Conservation (phyloP, 1,140 invertebrate species). For the Ostrea denselamellosa region DNA sequence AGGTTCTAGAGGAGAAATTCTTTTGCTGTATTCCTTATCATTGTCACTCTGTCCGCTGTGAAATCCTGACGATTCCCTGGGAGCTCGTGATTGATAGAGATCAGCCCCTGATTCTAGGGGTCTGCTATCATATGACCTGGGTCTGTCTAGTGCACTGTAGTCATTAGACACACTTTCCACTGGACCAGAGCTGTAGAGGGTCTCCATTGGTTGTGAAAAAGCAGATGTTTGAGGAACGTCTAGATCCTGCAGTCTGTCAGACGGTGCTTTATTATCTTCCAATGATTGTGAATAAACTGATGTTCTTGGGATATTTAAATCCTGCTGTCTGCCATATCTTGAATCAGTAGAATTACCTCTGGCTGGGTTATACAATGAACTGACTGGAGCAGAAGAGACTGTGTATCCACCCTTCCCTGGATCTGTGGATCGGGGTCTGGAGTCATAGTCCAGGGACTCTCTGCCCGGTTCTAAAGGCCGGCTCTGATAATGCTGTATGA, state of each 20-base stretch:
- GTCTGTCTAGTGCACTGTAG: not conserved
- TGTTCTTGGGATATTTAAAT: not conserved
- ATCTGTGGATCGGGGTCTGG: not conserved
- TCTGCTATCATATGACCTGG: not conserved
- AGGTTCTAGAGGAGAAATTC: slow-evolving; percentile 16
- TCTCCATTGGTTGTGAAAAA: not conserved
- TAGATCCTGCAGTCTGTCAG: not conserved
- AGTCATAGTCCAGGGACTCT: not conserved
- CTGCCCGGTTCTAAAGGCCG: not conserved
- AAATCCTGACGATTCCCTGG: not conserved
- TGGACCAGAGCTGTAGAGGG: not conserved
- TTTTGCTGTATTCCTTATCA: slow-evolving; percentile 22
- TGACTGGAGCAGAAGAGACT: not conserved
- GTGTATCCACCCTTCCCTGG: not conserved
- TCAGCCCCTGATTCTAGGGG: slow-evolving; percentile 1
- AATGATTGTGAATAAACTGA: not conserved
- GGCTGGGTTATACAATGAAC: slow-evolving; percentile 7
- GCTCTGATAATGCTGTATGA: not conserved
- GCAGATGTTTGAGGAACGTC: not conserved
- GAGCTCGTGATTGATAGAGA: not conserved
- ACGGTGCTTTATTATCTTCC: not conserved
- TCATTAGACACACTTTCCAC: slow-evolving; percentile 13
- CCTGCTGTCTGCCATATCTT: not conserved
- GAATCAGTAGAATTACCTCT: not conserved
- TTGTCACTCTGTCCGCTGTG: not conserved